Conservation (phyloP, 2,113 vertebrate genomes). For the Tylochromis polylepis region DNA sequence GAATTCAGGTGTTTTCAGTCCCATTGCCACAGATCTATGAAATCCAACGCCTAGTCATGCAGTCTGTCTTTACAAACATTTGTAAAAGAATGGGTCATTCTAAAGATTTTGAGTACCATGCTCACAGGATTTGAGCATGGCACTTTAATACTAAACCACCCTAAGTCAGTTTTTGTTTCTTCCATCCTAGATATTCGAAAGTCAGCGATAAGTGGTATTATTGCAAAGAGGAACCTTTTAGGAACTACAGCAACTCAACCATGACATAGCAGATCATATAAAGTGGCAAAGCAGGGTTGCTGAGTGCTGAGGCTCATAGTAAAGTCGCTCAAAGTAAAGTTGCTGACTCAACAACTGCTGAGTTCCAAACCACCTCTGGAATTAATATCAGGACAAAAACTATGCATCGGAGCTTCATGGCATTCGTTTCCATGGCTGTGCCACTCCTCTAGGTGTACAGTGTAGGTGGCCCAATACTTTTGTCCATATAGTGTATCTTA, state of each 20-base stretch:
- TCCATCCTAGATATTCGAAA: accelerated
- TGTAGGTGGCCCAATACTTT: neutral
- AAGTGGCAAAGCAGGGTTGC: neutral
- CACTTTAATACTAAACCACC: neutral
- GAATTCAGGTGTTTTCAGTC: too few species aligned
- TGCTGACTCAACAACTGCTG: neutral
- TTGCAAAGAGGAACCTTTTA: neutral
- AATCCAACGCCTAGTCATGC: neutral
- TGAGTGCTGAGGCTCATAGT: neutral
- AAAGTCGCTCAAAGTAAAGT: too few species aligned
- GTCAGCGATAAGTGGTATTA: neutral
- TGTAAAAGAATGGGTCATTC: neutral
- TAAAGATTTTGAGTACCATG: neutral
- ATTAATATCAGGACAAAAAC: accelerated
- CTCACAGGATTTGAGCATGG: neutral
- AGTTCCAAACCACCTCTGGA: neutral
- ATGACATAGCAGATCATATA: accelerated
- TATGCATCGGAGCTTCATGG: neutral
- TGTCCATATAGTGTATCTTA: neutral
- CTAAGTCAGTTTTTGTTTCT: accelerated
- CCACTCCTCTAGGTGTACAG: neutral
- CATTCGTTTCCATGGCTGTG: neutral
- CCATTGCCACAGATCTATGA: neutral
- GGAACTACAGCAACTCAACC: neutral
- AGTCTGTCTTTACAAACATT: neutral